Evolutionary conservation across 2,797 vertebrate genomes (phyloP), one percentile per base, ranked within the genome.

Genomic region (Hemibagrus guttatus): DNA sequence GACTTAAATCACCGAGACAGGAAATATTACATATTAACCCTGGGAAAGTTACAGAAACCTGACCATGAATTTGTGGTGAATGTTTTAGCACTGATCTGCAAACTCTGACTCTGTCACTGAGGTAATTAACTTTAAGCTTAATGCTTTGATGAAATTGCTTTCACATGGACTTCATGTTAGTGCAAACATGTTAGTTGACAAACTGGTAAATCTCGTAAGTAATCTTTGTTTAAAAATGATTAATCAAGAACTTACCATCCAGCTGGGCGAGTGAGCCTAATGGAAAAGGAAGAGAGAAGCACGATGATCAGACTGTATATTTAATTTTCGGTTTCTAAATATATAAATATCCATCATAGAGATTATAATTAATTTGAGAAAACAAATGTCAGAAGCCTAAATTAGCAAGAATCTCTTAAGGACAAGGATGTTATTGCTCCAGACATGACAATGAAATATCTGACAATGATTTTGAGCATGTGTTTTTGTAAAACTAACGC

Each of bases 201-300:
- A 31, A 58, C 28, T 39, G 54, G 28, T 39, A 7, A 79, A 59
- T 59, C 28, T 59, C 6, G 4, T 23, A 39, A 59, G 5, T 59
- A 35, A 12, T 54, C 6, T 79, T 5, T 79, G 17, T n/a, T 16
- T 42, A 59, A 39, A 42, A 80, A 42, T 39, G 35, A 7, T 66
- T 56, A 17, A 31, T 59, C 6, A 49, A 49, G 2, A 74, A 88
- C 89, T 81, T 90, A 91, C 91, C 89, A 80, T 63, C 21, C 59
- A 76, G 39, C 83, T 91, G 89, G 28, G 89, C 78, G 19, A 85
- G 83, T 16, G 83, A 84, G 42, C 80, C 91, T 91, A 75, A 31
- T 46, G 86, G 6, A 64, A 61, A 63, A 42, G 26, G 16, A 80
- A 39, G 23, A 79, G 56, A 64, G 14, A 59, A 31, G 19, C 21